Evolutionary conservation across 1,140 invertebrate species (phyloP).

Genomic region (Hirudo medicinalis): DNA sequence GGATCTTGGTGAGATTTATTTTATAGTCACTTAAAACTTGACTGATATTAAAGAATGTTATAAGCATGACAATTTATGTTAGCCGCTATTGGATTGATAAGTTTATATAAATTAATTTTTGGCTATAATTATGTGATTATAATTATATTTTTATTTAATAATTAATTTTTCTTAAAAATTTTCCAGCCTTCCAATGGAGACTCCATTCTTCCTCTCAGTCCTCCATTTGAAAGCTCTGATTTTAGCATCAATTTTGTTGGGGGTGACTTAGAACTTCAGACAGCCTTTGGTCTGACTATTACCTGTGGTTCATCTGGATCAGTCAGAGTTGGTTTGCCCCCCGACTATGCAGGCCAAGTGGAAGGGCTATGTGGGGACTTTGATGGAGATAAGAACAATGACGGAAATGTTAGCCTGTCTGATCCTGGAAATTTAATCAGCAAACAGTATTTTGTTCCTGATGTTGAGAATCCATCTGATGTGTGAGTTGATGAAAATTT

Average conservation of each 20-base stretch:
- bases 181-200: neutral
- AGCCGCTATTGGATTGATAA: too few relatives aligned
- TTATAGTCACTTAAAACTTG: too few relatives aligned
- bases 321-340: neutral
- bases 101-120: too few relatives aligned
- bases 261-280: neutral
- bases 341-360: neutral
- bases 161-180: neutral
- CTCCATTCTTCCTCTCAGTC: neutral
- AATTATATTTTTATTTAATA: too few relatives aligned
- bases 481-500: neutral
- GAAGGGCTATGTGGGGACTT: conserved; percentile 4
- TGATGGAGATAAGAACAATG: conserved; percentile 12
- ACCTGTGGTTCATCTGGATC: neutral
- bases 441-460: too few relatives aligned
- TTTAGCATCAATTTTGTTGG: neutral
- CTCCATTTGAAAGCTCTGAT: neutral
- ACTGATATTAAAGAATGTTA: too few relatives aligned
- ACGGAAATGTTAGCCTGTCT: neutral
- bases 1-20: too few relatives aligned
- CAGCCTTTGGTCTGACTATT: neutral
- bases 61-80: too few relatives aligned
- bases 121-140: too few relatives aligned
- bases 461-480: neutral
- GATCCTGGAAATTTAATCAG: too few relatives aligned